Evolutionary conservation across 1,140 invertebrate genomes (phyloP), one percentile per base, ranked within the genome.

Genomic region (Ceratina australensis): DNA sequence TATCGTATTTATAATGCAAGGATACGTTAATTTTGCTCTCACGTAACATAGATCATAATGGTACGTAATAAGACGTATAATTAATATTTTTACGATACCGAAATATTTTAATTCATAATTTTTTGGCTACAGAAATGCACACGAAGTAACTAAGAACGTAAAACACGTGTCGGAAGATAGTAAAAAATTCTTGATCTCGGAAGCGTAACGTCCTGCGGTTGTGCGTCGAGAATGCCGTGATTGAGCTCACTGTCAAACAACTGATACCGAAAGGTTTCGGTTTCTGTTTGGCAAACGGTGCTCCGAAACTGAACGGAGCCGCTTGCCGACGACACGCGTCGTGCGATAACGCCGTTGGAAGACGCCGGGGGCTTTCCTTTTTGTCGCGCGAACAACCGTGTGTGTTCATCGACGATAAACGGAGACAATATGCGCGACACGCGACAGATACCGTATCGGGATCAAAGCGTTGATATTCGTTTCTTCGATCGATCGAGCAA

Each of bases 301-400:
- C 16, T 63, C 10, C 49, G 49, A 73, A 73, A 73, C 65, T 65
- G 33, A 73, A 22, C 28, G 24, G 24, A 49, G 28, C 56, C 72
- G 63, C 60, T 63, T 73, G 71, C 59, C 72, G 61, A 24, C 47
- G 52, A 50, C 24, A 28, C 49, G 69, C 47, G 60, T 56, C 72
- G 72, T 63, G 22, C 61, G 50, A 65, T 54, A 56, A 74, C 50
- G 72, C 72, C 28, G 72, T 74, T 61, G 72, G 61, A 66, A 65
- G 72, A 26, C 52, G 28, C 16, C 72, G 72, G 66, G 72, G 63
- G 66, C 72, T 61, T 66, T 74, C 63, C 50, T 74, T 74, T 74
- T 74, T 33, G 50, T 66, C 63, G 50, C 26, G 50, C 72, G 50
- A 65, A 33, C 49, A 54, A 2, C 64, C 22, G 64, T 42, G 42